phyloP scores from a whole-genome alignment of 2,888 invertebrate genomes.

The Chloroclystis v-ata region DNA sequence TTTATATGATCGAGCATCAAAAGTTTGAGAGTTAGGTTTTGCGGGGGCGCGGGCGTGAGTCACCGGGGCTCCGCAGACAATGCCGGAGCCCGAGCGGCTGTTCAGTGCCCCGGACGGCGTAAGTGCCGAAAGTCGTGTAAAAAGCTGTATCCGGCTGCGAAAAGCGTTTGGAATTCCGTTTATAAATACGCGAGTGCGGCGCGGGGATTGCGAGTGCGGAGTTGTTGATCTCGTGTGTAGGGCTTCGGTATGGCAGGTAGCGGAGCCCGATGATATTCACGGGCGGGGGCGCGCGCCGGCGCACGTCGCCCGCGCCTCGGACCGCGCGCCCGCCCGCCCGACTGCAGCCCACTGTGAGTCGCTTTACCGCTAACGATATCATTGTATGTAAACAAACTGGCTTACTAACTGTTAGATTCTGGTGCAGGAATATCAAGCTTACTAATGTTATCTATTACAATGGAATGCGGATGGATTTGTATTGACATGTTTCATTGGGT shows the following conservation, averaged over 20 bases:
- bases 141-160: slow-evolving; percentile 74
- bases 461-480: too few relatives aligned
- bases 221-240: slow-evolving; percentile 31
- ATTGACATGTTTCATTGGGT: too few relatives aligned
- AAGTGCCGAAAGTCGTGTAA: slow-evolving; percentile 77
- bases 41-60: slow-evolving; percentile 49
- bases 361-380: neutral
- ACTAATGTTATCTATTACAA: too few relatives aligned
- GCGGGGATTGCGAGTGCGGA: slow-evolving; percentile 30
- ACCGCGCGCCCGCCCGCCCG: slow-evolving; percentile 50
- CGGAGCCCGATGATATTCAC: slow-evolving; percentile 70
- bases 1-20: slow-evolving; percentile 42
- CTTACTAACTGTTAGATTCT: neutral
- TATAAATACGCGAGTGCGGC: slow-evolving; percentile 67
- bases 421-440: too few relatives aligned
- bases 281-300: slow-evolving; percentile 75
- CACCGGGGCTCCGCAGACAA: slow-evolving; percentile 64
- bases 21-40: slow-evolving; percentile 46
- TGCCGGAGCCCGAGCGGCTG: slow-evolving; percentile 54
- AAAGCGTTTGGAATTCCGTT: slow-evolving; percentile 72
- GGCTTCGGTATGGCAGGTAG: slow-evolving; percentile 47
- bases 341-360: slow-evolving; percentile 57
- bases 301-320: slow-evolving; percentile 63
- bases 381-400: slow-evolving; percentile 28
- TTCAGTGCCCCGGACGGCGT: slow-evolving; percentile 74